Percentiles rank a stretch among this genome's conserved stretches.
phyloP scores from a whole-genome alignment of 2,888 invertebrate species.

The Oegoconia quadripuncta region DNA sequence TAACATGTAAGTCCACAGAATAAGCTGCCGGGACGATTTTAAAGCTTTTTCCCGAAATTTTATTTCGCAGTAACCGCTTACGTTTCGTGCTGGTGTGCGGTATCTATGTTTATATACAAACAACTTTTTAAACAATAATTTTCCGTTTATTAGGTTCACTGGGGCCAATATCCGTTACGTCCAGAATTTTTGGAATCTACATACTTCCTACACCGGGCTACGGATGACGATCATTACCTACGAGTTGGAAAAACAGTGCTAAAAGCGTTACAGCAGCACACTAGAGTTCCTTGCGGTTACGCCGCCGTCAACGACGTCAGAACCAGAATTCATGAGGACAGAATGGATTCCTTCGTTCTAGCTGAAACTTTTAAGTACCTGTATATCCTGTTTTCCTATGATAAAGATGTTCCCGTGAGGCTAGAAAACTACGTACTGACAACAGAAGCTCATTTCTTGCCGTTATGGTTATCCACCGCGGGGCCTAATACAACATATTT shows the following conservation, averaged over 20 bases:
- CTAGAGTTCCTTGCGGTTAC: conserved; percentile 97
- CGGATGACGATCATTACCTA: conserved; percentile 96
- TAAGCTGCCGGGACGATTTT: too few relatives aligned
- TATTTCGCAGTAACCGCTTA: too few relatives aligned
- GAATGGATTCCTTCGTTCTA: conserved; percentile 99
- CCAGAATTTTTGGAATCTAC: conserved; percentile 99
- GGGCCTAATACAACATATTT: conserved; percentile 74
- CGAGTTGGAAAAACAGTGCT: conserved; percentile 93
- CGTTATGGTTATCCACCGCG: conserved; percentile 87
- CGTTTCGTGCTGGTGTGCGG: too few relatives aligned
- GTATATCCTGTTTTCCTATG: conserved; percentile 93
- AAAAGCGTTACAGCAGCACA: conserved; percentile 92
- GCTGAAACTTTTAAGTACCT: conserved; percentile 99
- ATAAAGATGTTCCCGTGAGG: conserved; percentile 88
- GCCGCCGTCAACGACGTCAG: conserved; percentile 98
- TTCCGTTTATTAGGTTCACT: conserved; percentile 85
- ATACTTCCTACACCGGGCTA: conserved; percentile 97
- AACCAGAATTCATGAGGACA: conserved; percentile 93
- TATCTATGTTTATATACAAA: not conserved
- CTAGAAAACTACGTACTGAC: conserved; percentile 93
- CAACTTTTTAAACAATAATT: not conserved
- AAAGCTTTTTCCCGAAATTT: too few relatives aligned
- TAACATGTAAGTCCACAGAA: too few relatives aligned
- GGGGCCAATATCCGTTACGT: conserved; percentile 97
- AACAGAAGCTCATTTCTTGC: conserved; percentile 97